These are phyloP conservation scores for Monochamus saltuarius DNA, from an alignment of 1,140 invertebrate genomes.

Conservation along the genomic window DNA sequence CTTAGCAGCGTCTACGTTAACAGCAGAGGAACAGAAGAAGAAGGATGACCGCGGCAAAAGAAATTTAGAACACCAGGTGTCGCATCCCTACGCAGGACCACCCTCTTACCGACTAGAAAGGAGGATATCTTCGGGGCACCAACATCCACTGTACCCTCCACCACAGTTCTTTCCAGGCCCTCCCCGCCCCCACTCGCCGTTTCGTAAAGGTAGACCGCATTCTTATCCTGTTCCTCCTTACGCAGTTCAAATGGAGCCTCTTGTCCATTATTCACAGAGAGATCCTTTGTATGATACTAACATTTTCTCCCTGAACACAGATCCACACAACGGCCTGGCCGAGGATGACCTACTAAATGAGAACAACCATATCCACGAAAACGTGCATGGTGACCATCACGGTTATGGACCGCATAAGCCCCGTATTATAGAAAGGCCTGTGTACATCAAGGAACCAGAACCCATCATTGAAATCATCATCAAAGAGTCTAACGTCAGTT, in stretches of 20 bases:
- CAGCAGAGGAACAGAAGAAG: conserved; percentile 49
- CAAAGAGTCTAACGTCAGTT: conserved; percentile 80
- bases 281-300: conserved; percentile 71
- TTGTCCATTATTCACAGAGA: conserved; percentile 74
- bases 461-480: conserved; percentile 91
- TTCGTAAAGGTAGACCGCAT: conserved; percentile 55
- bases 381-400: conserved; percentile 20
- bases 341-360: conserved; percentile 52
- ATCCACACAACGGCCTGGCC: conserved; percentile 54
- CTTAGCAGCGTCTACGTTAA: conserved; percentile 30
- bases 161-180: conserved; percentile 43
- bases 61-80: conserved; percentile 56
- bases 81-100: conserved; percentile 56
- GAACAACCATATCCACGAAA: conserved; percentile 53
- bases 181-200: conserved; percentile 40
- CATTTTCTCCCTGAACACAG: conserved; percentile 55
- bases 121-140: conserved; percentile 46
- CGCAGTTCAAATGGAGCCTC: conserved; percentile 77
- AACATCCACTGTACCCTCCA: conserved; percentile 35
- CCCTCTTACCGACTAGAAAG: conserved; percentile 54
- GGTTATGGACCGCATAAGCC: conserved; percentile 49
- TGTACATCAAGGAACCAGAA: conserved; percentile 74
- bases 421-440: conserved; percentile 53
- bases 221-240: conserved; percentile 63
- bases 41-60: conserved; percentile 57